Percentiles rank a stretch among this genome's conserved stretches.
phyloP scores from a whole-genome alignment of 2,888 invertebrate species.

The Melinaea menophilus region DNA sequence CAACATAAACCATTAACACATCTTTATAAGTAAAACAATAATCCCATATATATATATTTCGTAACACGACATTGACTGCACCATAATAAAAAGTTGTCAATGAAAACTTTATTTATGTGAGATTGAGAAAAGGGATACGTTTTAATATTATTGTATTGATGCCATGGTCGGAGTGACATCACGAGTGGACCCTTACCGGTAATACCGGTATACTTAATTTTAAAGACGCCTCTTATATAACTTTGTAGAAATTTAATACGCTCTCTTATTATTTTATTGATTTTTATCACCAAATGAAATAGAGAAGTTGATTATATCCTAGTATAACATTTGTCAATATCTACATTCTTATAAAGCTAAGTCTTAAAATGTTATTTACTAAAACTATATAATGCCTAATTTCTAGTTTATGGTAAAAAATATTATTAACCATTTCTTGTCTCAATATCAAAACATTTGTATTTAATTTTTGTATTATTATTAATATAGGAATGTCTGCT shows the following conservation, averaged over 20 bases:
- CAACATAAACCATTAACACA: background rate
- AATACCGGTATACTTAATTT: slow-evolving; percentile 36
- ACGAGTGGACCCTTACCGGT: slow-evolving; percentile 40
- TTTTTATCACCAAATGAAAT: too few relatives aligned
- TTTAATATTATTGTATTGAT: slow-evolving; percentile 41
- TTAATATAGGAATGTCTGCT: too few relatives aligned
- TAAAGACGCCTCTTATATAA: slow-evolving; percentile 25
- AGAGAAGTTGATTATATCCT: too few relatives aligned
- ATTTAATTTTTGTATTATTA: too few relatives aligned
- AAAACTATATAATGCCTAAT: too few relatives aligned
- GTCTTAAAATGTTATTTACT: too few relatives aligned
- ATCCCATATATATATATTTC: slow-evolving; percentile 5
- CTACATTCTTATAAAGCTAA: too few relatives aligned
- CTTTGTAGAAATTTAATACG: background rate
- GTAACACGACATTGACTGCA: slow-evolving; percentile 13
- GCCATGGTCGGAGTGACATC: slow-evolving; percentile 57
- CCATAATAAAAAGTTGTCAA: slow-evolving; percentile 28
- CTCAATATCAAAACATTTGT: too few relatives aligned
- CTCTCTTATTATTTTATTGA: too few relatives aligned
- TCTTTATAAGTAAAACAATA: background rate
- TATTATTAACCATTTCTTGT: too few relatives aligned
- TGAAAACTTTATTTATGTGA: slow-evolving; percentile 42
- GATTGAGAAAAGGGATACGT: slow-evolving; percentile 29
- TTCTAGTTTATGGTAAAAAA: too few relatives aligned
- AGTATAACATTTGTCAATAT: too few relatives aligned